Base-by-base conservation (phyloP, 1,140 invertebrate species). In the Triops cancriformis region DNA sequence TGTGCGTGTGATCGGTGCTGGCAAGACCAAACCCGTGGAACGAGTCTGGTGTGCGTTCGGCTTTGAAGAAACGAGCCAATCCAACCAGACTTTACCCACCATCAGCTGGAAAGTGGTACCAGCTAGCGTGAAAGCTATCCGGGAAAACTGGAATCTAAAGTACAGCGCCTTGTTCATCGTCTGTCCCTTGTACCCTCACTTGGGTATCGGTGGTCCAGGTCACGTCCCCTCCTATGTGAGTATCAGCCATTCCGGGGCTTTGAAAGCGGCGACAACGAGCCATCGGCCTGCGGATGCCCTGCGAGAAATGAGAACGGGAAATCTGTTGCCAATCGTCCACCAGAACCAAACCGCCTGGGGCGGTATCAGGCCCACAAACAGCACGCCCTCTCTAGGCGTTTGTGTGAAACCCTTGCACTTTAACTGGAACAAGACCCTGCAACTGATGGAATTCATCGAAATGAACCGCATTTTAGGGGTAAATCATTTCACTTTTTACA, bases 371-470 rank as follows among this genome's bases (percentile, higher is more conserved):
- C 64, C 78, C 77, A 73, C 18, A 28, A 14, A n/a, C 26, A 73
- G 27, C 72, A 72, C 73, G 11, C 51, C 73, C 27, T 87, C 86
- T 77, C 89, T 98, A 28, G 94, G 91, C 3, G 90, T 97, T n/a
- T 98, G 96, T 84, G 92, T 98, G 12, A 97, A 97, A 81, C 95
- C 96, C 0, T 87, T 98, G 45, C 95, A 97, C 84, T 96, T 93
- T 82, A 89, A 92, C 80, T 98, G 96, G 84, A 91, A 95, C 82
- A 88, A 89, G 81, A 89, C 90, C 1, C 80, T 85, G 72, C 93
- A 95, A 86, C 86, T 98, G 78, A 87, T 97, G 77, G 95, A 98
- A 86, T 97, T 96, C 87, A 89, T 98, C 78, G 96, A 98, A 85
- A 86, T 98, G 74, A 94, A 98, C 83, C 87, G 89, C 9, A 84